These are phyloP conservation scores for Elachura formosa DNA, from an alignment of 2,113 vertebrate genomes.

Conservation along the genomic window DNA sequence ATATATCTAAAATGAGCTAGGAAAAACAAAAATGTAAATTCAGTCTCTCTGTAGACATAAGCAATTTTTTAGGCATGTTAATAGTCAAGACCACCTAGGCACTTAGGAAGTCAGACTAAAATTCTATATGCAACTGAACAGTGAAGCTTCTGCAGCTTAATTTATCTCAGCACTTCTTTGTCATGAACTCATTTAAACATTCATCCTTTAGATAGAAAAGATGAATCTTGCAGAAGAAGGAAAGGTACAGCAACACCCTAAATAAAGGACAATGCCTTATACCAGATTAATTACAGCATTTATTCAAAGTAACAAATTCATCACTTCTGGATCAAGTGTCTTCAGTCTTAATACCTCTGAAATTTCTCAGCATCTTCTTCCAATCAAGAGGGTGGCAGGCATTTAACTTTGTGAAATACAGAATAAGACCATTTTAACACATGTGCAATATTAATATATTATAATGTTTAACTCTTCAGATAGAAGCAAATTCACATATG, in stretches of 20 bases:
- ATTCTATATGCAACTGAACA: not conserved
- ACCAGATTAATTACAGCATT: not conserved
- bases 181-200: not conserved
- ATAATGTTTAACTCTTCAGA: not conserved
- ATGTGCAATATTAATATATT: not conserved
- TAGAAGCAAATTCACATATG: not conserved
- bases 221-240: not conserved
- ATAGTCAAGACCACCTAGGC: conserved; percentile 32
- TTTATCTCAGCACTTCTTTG: not conserved
- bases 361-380: not conserved
- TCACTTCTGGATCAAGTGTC: not conserved
- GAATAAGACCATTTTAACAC: not conserved
- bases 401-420: not conserved
- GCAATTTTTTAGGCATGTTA: not conserved
- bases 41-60: not conserved
- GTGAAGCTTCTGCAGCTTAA: not conserved
- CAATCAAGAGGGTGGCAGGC: not conserved
- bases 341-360: not conserved
- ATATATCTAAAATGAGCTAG: not conserved
- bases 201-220: not conserved
- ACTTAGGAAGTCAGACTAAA: conserved; percentile 8
- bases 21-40: not conserved
- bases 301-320: not conserved
- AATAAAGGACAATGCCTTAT: fast-evolving
- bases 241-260: not conserved